These are phyloP conservation scores for Hirtodrosophila histrioides DNA, from an alignment of 2,888 invertebrate species.

Conservation along the genomic window DNA sequence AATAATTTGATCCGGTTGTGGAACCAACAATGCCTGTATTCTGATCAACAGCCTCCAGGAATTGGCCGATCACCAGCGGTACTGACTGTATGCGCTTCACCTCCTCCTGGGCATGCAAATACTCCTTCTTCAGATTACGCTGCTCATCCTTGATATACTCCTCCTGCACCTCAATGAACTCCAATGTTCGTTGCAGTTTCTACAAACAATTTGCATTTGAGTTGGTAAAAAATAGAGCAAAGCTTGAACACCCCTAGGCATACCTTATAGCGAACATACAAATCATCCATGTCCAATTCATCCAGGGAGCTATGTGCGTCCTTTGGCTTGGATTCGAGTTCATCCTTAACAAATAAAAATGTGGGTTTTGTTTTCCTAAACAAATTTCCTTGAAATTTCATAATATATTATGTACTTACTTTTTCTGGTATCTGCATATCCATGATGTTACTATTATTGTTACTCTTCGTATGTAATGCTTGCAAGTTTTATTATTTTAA, in stretches of 20 bases:
- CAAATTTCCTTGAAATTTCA: no score
- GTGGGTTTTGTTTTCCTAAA: background rate
- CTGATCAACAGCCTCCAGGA: constrained; percentile 99
- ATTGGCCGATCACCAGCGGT: constrained; percentile 99
- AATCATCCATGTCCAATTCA: constrained; percentile 94
- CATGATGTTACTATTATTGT: constrained; percentile 46
- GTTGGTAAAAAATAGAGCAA: no score
- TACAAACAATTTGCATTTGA: constrained; percentile 77
- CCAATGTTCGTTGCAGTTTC: constrained; percentile 98
- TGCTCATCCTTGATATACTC: constrained; percentile 99
- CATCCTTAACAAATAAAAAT: constrained; percentile 86
- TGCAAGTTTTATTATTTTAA: constrained; percentile 26
- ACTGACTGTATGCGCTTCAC: constrained; percentile 99
- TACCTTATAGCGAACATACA: constrained; percentile 98
- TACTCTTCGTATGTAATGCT: constrained; percentile 13
- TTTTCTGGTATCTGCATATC: constrained; percentile 59
- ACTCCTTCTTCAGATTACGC: constrained; percentile 98
- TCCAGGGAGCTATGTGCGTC: constrained; percentile 89
- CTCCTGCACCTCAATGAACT: constrained; percentile 99
- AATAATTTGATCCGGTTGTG: constrained; percentile 99
- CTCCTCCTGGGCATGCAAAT: constrained; percentile 98
- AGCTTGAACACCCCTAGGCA: background rate
- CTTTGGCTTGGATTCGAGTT: constrained; percentile 88
- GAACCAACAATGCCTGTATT: constrained; percentile 99
- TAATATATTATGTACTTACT: constrained; percentile 32